Percentiles rank a stretch among this genome's conserved stretches.
Conservation (phyloP, 92 coral and sea anemone species). For the Epizoanthus rinbou region DNA sequence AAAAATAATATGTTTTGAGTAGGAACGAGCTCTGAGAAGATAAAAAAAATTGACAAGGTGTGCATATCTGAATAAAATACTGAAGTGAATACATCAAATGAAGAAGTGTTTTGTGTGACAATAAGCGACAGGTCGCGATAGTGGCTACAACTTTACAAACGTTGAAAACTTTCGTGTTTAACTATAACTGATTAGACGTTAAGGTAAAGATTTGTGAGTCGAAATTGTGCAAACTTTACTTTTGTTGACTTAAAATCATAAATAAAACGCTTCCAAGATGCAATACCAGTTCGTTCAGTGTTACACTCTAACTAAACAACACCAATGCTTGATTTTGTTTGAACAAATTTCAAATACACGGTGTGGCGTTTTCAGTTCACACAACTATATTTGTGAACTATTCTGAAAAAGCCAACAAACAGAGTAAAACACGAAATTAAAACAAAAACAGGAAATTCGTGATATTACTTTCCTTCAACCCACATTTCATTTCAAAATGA, state of each 20-base stretch:
- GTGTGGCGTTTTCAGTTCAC: neutral
- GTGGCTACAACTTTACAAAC: neutral
- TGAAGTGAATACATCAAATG: neutral
- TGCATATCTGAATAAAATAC: slow-evolving; percentile 26
- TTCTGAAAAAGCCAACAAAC: slow-evolving; percentile 28
- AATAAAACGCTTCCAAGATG: neutral
- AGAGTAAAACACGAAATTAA: slow-evolving; percentile 46
- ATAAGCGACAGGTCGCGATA: slow-evolving; percentile 3
- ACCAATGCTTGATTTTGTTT: neutral
- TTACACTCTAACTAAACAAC: neutral
- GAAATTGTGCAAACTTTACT: neutral
- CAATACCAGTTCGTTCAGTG: neutral
- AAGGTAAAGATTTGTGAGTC: neutral
- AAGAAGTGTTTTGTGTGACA: neutral
- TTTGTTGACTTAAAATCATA: slow-evolving; percentile 21
- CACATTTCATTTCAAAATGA: slow-evolving; percentile 64
- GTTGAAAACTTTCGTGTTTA: neutral
- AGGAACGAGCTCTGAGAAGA: neutral
- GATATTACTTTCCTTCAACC: slow-evolving; percentile 56
- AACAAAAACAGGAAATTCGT: slow-evolving; percentile 64
- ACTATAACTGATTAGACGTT: neutral
- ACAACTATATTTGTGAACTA: slow-evolving; percentile 8
- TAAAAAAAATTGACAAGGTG: slow-evolving; percentile 6
- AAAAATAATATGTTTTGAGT: slow-evolving; percentile 29
- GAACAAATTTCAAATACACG: slow-evolving; percentile 4